Base-by-base conservation (phyloP, 1,140 invertebrate species). In the Camponotus pennsylvanicus region DNA sequence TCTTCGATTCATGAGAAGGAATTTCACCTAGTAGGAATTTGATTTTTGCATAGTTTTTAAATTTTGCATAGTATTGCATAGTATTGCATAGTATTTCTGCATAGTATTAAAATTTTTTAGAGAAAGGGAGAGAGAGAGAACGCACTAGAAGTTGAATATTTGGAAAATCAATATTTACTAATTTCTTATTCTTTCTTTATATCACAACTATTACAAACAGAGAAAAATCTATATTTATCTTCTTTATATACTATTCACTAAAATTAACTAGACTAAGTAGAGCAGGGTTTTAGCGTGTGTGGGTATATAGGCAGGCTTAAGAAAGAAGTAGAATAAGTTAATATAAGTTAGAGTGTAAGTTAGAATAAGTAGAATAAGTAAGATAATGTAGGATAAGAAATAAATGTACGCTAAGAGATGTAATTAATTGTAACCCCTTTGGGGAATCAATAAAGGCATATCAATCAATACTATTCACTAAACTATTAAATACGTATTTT, bases 1-100 rank as follows among this genome's bases (percentile, higher is more conserved):
- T 4, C 11, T 55, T 21, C 32, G 7, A 18, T 45, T 66, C 32
- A 78, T 45, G 7, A 78, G 7, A n/a, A n/a, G n/a, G n/a, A n/a
- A n/a, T n/a, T n/a, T n/a, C n/a, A 49, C 2, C 45, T 66, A 66
- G 76, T 13, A 64, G 5, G 45, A 32, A 32, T 49, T 78, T 78
- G 27, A 52, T 78, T 45, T 45, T 6, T 45, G 11, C 42, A 45
- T 21, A 21, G 21, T 21, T 34, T 8, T 4, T 37, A 66, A 37
- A n/a, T 52, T 37, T 78, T 21, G 21, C 21, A 21, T 21, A 21
- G 21, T 21, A 21, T 21, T 21, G 21, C 21, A 21, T 21, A 21
- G 21, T 21, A 21, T 21, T 21, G 3, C 9, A 21, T 49, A 45
- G 3, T n/a, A 37, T 64, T 64, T 42, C 21, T 34, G 76, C 32